Conservation (phyloP, 2,113 vertebrate genomes). For the Bos indicus region DNA sequence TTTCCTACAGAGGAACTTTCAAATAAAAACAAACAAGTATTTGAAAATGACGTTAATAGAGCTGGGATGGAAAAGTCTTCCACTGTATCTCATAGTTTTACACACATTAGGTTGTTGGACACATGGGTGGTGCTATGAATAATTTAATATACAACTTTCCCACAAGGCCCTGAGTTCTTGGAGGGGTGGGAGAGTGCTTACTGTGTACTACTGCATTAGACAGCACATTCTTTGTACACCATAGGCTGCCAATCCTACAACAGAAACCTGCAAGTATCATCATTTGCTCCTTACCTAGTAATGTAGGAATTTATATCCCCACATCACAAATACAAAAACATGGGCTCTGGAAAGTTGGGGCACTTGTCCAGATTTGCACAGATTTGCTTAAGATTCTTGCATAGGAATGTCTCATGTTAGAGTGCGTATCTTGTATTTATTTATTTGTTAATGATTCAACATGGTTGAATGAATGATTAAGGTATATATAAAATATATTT, state of each 20-base stretch:
- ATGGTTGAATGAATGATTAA: background rate
- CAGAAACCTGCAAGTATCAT: too few relatives aligned
- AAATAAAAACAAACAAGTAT: background rate
- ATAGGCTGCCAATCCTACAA: background rate
- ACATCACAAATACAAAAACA: background rate
- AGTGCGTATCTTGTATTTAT: background rate
- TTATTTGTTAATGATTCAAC: background rate
- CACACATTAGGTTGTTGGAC: background rate
- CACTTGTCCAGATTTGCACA: background rate
- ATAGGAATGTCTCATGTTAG: background rate
- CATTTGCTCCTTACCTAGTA: background rate
- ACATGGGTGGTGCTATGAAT: background rate
- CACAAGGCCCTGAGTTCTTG: background rate
- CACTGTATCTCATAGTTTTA: background rate
- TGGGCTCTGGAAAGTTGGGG: background rate
- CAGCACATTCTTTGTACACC: background rate
- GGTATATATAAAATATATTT: background rate
- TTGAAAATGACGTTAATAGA: background rate
- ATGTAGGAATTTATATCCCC: background rate
- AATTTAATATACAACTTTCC: background rate
- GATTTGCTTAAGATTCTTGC: background rate
- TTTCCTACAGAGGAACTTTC: background rate
- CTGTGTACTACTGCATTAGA: background rate
- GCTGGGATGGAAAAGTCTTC: background rate
- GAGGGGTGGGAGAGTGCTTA: background rate